These are phyloP conservation scores for Phoenoteleia sp. DNA, from an alignment of 2,888 invertebrate species.

Conservation along the genomic window DNA sequence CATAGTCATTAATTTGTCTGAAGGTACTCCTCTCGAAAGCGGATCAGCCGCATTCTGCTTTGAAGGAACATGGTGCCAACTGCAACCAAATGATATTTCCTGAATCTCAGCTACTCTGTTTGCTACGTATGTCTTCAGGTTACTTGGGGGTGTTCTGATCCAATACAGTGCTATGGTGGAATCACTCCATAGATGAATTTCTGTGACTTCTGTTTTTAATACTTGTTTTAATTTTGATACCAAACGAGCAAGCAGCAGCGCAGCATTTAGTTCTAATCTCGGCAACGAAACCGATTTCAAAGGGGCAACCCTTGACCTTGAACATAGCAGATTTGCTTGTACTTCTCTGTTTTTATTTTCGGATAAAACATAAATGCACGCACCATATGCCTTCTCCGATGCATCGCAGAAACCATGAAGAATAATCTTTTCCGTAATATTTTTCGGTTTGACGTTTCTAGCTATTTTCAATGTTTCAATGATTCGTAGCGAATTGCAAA, in stretches of 20 bases:
- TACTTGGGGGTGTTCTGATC: constrained; percentile 23
- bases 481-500: constrained; percentile 1
- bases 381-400: constrained; percentile 74
- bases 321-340: no score
- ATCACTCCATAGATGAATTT: constrained; percentile 5
- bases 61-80: background rate
- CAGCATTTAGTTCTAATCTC: no score
- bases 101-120: background rate
- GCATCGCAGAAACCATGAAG: constrained; percentile 75
- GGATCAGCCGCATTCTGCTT: background rate
- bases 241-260: constrained; percentile 9
- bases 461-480: constrained; percentile 28
- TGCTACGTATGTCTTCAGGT: background rate
- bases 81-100: background rate
- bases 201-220: background rate
- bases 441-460: constrained; percentile 19
- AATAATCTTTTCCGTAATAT: background rate
- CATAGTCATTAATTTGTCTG: background rate
- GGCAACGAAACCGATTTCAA: no score
- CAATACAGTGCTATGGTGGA: constrained; percentile 11
- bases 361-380: constrained; percentile 68
- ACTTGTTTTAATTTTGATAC: background rate
- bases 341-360: background rate
- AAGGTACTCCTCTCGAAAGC: background rate
- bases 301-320: no score